Evolutionary conservation across 2,797 vertebrate genomes (phyloP).

Genomic region (Liasis olivaceus): DNA sequence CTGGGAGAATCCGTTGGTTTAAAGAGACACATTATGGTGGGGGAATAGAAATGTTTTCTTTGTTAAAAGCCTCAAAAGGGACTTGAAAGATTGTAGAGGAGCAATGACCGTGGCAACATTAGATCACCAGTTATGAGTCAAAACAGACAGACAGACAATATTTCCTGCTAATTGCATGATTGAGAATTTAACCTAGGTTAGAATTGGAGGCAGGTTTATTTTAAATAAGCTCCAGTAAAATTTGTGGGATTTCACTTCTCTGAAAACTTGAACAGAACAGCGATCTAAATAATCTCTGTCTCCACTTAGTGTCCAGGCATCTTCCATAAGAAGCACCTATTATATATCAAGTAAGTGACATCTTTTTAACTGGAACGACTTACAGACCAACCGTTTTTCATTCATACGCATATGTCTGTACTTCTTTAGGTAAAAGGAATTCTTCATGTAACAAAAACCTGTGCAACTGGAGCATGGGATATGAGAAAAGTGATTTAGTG

Average conservation of each 20-base stretch:
- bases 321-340: neutral
- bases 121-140: conserved; percentile 32
- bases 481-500: no score
- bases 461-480: no score
- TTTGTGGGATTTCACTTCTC: conserved; percentile 43
- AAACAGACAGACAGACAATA: neutral
- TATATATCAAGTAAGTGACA: neutral
- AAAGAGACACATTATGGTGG: conserved; percentile 31
- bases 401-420: neutral
- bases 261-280: rapidly evolving
- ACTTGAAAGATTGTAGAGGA: conserved; percentile 50
- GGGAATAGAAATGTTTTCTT: conserved; percentile 58
- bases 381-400: neutral
- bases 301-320: conserved; percentile 1
- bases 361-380: conserved; percentile 5
- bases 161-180: neutral
- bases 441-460: no score
- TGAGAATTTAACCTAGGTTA: neutral
- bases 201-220: no score
- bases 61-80: conserved; percentile 44
- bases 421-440: no score
- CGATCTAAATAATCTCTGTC: neutral
- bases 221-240: neutral
- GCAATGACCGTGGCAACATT: conserved; percentile 25
- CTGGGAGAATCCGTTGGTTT: conserved; percentile 1